Evolutionary conservation across 2,113 vertebrate species (phyloP).

Genomic region (Phoenicopterus ruber): DNA sequence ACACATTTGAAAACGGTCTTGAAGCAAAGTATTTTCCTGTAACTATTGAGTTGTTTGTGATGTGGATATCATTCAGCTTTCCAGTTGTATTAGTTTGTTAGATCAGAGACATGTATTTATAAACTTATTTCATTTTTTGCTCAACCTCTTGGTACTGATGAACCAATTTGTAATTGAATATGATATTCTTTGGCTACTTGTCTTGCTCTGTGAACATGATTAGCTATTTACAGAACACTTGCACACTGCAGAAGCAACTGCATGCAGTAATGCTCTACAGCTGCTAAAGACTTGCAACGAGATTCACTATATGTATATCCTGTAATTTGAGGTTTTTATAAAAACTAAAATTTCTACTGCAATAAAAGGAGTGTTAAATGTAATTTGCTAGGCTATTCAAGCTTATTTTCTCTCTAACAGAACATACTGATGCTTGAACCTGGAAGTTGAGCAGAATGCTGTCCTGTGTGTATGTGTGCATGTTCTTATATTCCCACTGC

Average conservation of each 20-base stretch:
- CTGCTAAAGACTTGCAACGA: constrained; percentile 43
- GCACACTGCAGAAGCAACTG: constrained; percentile 60
- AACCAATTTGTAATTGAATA: constrained; percentile 10
- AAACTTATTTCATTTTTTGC: constrained; percentile 2
- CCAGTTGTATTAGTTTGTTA: constrained; percentile 39
- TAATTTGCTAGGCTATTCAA: constrained; percentile 30
- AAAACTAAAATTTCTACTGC: constrained; percentile 67
- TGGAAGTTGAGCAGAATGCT: constrained; percentile 41
- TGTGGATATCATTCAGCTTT: constrained; percentile 52
- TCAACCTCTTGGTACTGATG: constrained; percentile 40
- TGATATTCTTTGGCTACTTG: constrained; percentile 27
- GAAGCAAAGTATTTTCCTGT: constrained; percentile 36
- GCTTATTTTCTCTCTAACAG: constrained; percentile 22
- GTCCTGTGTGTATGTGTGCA: not conserved
- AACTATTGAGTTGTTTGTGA: constrained; percentile 3
- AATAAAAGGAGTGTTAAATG: constrained; percentile 69
- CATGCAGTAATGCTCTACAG: constrained; percentile 49
- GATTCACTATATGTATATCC: constrained; percentile 46
- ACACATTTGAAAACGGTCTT: not conserved
- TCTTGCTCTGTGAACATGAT: constrained; percentile 27
- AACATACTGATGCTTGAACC: constrained; percentile 1
- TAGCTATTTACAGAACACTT: constrained; percentile 60
- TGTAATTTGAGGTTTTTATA: constrained; percentile 68
- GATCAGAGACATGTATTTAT: constrained; percentile 29
- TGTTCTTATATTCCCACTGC: not conserved